Conservation (phyloP, 2,888 invertebrate species). For the Euplagia quadripunctaria region DNA sequence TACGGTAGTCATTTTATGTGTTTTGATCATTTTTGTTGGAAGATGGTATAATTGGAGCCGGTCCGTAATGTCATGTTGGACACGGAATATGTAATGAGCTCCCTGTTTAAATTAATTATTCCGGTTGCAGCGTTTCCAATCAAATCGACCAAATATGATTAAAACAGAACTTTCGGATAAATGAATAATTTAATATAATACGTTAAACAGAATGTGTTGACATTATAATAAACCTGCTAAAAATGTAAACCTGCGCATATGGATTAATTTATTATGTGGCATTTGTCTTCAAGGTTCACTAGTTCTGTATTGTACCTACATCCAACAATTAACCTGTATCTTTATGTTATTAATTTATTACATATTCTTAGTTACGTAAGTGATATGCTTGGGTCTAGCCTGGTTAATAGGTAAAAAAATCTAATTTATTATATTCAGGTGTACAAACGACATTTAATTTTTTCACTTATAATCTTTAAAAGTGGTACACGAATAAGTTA, state of each 20-base stretch:
- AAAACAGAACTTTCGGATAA: conserved; percentile 55
- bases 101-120: conserved; percentile 66
- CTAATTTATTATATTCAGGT: no score
- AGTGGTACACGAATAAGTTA: background rate
- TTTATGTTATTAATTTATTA: background rate
- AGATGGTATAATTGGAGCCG: conserved; percentile 57
- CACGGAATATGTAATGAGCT: conserved; percentile 74
- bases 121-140: conserved; percentile 68
- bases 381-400: background rate
- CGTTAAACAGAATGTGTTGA: conserved; percentile 10
- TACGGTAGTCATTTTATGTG: conserved; percentile 63
- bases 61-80: conserved; percentile 61
- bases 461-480: background rate
- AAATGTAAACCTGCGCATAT: background rate
- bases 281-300: background rate
- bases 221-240: background rate
- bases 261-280: conserved; percentile 4
- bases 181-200: conserved; percentile 36
- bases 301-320: background rate
- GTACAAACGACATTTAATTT: background rate
- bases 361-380: background rate
- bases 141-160: conserved; percentile 74
- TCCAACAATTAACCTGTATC: background rate
- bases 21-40: conserved; percentile 67
- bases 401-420: background rate